Conservation (phyloP, 2,797 vertebrate species). For the Anguilla anguilla region DNA sequence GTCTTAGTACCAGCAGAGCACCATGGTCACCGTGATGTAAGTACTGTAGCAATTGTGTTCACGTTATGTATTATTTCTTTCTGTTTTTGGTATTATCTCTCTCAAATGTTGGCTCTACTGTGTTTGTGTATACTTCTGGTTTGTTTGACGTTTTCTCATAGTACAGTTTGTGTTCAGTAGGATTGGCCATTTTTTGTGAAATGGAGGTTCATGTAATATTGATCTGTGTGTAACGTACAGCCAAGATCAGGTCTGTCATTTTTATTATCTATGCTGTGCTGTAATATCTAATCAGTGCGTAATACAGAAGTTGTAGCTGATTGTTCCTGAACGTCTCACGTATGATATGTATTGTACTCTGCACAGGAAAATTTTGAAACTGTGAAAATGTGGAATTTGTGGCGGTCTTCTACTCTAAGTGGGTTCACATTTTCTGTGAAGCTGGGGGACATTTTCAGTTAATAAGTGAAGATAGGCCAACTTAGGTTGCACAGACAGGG, state of each 20-base stretch:
- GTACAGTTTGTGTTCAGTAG: slow-evolving; percentile 30
- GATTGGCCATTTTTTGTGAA: slow-evolving; percentile 29
- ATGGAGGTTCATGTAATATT: slow-evolving; percentile 25
- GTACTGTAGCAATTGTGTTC: slow-evolving; percentile 28
- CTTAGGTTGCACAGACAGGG: background rate
- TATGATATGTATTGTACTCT: background rate
- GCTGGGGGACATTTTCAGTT: background rate
- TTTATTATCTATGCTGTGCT: slow-evolving; percentile 46
- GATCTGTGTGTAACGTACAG: slow-evolving; percentile 25
- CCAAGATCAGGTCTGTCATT: slow-evolving; percentile 40
- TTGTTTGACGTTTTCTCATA: slow-evolving; percentile 25
- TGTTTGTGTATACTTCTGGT: slow-evolving; percentile 25
- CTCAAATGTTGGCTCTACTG: slow-evolving; percentile 8
- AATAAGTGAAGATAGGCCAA: background rate
- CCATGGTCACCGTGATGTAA: slow-evolving; percentile 26
- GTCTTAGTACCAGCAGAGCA: slow-evolving; percentile 25
- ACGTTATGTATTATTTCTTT: slow-evolving; percentile 25
- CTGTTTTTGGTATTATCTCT: slow-evolving; percentile 26
- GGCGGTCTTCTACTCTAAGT: background rate
- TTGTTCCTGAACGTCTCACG: slow-evolving; percentile 18
- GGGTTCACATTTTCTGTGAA: background rate
- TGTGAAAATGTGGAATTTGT: background rate
- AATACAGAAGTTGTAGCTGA: slow-evolving; percentile 23
- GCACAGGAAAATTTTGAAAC: background rate
- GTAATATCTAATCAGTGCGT: slow-evolving; percentile 41